Conservation (phyloP, 2,113 vertebrate species). For the Okapia johnstoni region DNA sequence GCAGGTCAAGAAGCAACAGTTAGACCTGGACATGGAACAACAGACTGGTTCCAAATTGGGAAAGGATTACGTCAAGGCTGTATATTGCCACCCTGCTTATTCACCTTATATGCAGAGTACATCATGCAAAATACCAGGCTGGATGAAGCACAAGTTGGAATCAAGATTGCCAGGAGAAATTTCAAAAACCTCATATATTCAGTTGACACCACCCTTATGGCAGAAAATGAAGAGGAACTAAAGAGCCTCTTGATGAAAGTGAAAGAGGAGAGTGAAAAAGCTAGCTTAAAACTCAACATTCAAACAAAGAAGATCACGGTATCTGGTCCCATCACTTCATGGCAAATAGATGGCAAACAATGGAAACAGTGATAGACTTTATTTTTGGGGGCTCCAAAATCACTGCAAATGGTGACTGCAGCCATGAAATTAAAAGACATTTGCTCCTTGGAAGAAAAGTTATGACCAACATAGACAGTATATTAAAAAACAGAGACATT, state of each 20-base stretch:
- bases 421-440: neutral
- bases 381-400: neutral
- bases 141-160: neutral
- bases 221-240: rapidly evolving
- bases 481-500: neutral
- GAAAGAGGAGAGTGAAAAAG: neutral
- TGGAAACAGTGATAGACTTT: neutral
- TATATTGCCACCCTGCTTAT: neutral
- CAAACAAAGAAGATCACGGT: neutral
- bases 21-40: neutral
- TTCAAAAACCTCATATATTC: neutral
- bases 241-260: neutral
- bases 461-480: neutral
- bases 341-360: neutral
- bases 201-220: neutral
- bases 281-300: neutral
- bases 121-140: neutral
- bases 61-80: neutral
- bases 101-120: neutral
- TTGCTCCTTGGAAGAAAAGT: neutral
- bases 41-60: neutral
- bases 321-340: neutral
- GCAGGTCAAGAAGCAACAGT: neutral
- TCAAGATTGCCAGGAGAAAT: rapidly evolving
- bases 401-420: neutral